Evolutionary conservation across 2,888 invertebrate genomes (phyloP), one percentile per base, ranked within the genome.

Genomic region (Phengaris alcon): DNA sequence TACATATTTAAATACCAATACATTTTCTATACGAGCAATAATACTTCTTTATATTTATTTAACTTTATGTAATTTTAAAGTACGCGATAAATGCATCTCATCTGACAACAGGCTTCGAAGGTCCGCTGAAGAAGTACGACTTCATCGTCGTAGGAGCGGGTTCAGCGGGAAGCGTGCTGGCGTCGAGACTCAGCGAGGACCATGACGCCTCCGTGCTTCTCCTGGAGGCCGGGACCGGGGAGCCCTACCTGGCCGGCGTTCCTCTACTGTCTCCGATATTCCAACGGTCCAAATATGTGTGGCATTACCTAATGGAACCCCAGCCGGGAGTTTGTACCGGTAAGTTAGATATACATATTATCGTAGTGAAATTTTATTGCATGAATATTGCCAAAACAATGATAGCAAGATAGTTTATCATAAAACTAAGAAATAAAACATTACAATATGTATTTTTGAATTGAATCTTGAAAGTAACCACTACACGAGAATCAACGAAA

Each of bases 81-180:
- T 35, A 68, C 46, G 35, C 12, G 12, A 46, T 7, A 68, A 68
- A 44, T 12, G 46, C 13, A 46, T 35, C 35, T 35, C n/a, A 15
- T n/a, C n/a, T 51, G 15, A 51, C 5, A 72, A 10, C 86, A 91
- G 91, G 85, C 69, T 89, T 90, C 78, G 86, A 86, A 80, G 89
- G 88, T 6, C 91, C 91, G 2, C 75, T 91, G 75, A 83, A 84
- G 1, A 88, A 89, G 76, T 92, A 92, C 81, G 92, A 92, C 80
- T 94, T 94, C 80, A 91, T 94, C 54, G 84, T 94, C 12, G 87
- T 95, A 0, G 95, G 95, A 0, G 94, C 94, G 1, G 95, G 95
- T 0, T 92, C 94, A 2, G 94, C 94, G 0, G 95, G 93, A 3
- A 91, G 93, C 77, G 94, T 93, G 10, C 82, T 94, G n/a, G 94